A percentile compares a stretch with the other conserved stretches of the same genome.
phyloP scores from a whole-genome alignment of 2,113 vertebrate species.

The Zapornia atra region DNA sequence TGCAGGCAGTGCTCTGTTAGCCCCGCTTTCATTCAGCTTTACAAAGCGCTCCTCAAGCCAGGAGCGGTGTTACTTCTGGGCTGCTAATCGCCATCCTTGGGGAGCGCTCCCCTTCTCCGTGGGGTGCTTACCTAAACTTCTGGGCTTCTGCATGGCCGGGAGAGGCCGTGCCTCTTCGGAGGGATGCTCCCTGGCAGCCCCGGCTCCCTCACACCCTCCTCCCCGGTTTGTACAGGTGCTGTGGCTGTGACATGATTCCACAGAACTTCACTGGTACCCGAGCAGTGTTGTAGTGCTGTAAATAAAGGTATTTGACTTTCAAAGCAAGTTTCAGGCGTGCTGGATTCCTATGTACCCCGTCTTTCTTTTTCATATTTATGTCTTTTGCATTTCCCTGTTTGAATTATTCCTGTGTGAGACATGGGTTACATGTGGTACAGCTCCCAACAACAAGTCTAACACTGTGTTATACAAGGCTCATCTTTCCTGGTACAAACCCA shows the following conservation, averaged over 20 bases:
- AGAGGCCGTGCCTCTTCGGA: background rate
- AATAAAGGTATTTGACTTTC: constrained; percentile 64
- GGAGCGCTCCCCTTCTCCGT: background rate
- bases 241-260: constrained; percentile 37
- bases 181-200: background rate
- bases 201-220: constrained; percentile 1
- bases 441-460: constrained; percentile 29
- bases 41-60: background rate
- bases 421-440: constrained; percentile 50
- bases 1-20: background rate
- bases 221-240: background rate
- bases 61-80: background rate
- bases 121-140: accelerated
- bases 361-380: constrained; percentile 25
- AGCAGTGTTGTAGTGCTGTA: background rate
- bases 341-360: background rate
- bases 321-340: constrained; percentile 17
- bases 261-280: constrained; percentile 14
- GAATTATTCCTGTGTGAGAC: constrained; percentile 21
- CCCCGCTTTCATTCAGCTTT: background rate
- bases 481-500: background rate
- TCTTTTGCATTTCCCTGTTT: constrained; percentile 28
- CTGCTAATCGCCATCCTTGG: background rate
- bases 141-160: background rate
- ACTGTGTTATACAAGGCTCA: constrained; percentile 6